Evolutionary conservation across 2,888 invertebrate species (phyloP).

Genomic region (Himalopsyche japonica): DNA sequence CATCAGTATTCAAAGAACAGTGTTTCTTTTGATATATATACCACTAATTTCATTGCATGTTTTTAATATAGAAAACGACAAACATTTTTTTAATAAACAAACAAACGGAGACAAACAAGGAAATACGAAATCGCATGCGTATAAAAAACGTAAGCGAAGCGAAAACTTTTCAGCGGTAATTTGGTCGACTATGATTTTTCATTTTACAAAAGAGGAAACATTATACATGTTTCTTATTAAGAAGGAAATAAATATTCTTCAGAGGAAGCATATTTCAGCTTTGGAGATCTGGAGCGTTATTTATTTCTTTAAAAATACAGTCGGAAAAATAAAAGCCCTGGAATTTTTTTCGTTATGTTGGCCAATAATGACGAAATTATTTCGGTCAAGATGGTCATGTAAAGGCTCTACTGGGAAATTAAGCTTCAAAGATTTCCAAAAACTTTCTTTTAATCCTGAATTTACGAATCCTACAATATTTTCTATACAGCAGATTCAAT

Average conservation of each 20-base stretch:
- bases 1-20: not conserved
- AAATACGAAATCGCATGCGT: not conserved
- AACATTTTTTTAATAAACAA: not conserved
- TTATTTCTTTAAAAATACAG: too few relatives aligned
- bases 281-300: not conserved
- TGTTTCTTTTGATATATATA: not conserved
- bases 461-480: too few relatives aligned
- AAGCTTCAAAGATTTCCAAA: too few relatives aligned
- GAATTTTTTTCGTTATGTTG: too few relatives aligned
- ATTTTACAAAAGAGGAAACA: not conserved
- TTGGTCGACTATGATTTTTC: not conserved
- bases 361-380: too few relatives aligned
- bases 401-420: too few relatives aligned
- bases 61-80: not conserved
- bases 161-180: not conserved
- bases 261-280: not conserved
- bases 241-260: not conserved
- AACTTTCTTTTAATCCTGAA: too few relatives aligned
- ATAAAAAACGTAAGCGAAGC: not conserved
- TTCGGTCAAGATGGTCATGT: too few relatives aligned
- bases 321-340: too few relatives aligned
- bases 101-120: not conserved
- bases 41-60: not conserved
- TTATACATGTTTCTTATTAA: not conserved
- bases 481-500: too few relatives aligned